These are phyloP conservation scores for Ramphastos sulfuratus DNA, from an alignment of 2,113 vertebrate genomes.

Conservation along the genomic window DNA sequence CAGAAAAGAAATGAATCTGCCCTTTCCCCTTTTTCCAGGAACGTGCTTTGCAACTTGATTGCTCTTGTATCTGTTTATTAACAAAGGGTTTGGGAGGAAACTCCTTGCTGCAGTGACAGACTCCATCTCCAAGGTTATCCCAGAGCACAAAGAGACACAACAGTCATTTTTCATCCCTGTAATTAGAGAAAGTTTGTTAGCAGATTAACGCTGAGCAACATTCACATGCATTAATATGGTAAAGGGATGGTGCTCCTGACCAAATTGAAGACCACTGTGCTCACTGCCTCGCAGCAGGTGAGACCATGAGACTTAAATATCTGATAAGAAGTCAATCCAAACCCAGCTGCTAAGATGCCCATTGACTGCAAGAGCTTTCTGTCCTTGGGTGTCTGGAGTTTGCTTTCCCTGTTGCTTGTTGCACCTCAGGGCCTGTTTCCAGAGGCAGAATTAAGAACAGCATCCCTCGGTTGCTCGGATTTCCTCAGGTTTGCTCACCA, in stretches of 20 bases:
- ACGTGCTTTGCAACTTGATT: neutral
- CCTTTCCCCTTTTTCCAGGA: neutral
- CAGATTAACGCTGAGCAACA: neutral
- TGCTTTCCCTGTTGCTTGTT: neutral
- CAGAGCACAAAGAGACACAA: neutral
- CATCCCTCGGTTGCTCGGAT: accelerated
- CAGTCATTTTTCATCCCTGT: neutral
- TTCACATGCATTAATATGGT: neutral
- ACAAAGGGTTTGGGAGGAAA: neutral
- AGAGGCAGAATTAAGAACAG: neutral
- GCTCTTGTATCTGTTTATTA: neutral
- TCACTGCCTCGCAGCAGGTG: neutral
- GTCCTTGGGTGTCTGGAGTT: accelerated
- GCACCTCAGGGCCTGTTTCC: neutral
- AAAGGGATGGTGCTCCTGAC: neutral
- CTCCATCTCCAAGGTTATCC: neutral
- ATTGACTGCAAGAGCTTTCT: neutral
- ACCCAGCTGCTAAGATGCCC: neutral
- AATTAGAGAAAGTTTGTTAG: neutral
- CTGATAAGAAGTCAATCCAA: neutral
- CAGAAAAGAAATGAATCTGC: neutral
- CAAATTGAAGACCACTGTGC: neutral
- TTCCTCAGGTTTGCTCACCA: neutral
- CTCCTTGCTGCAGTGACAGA: neutral
- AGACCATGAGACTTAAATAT: neutral